phyloP scores from a whole-genome alignment of 2,113 vertebrate genomes.

The Malurus cyaneus region DNA sequence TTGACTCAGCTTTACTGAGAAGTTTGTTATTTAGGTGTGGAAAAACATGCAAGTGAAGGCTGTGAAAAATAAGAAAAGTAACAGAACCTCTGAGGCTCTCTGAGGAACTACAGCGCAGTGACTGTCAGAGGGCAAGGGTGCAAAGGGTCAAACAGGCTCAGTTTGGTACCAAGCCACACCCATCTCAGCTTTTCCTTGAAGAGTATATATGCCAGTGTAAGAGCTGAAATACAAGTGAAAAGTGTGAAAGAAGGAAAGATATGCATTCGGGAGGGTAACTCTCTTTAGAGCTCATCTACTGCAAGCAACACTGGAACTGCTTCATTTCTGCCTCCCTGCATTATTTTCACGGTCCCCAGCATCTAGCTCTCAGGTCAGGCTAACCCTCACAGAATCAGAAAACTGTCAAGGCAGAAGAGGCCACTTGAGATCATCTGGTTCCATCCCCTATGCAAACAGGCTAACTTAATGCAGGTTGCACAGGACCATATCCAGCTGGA shows the following conservation, averaged over 20 bases:
- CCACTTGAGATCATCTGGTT: not conserved
- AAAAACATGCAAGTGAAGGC: not conserved
- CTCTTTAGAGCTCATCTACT: not conserved
- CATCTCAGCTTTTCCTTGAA: not conserved
- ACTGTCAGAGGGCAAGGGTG: rapidly evolving
- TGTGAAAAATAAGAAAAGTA: not conserved
- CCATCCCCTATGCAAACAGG: not conserved
- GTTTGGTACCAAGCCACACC: not conserved
- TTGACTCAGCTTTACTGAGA: not conserved
- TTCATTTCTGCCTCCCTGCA: not conserved
- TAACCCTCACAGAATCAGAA: not conserved
- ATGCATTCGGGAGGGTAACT: not conserved
- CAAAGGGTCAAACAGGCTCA: not conserved
- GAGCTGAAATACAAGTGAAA: not conserved
- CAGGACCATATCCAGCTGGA: not conserved
- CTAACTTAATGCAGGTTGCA: not conserved
- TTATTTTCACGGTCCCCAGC: not conserved
- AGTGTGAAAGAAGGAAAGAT: not conserved
- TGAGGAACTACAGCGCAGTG: not conserved
- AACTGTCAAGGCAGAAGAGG: not conserved
- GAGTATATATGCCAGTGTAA: not conserved
- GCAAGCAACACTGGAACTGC: not conserved
- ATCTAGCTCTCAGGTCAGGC: not conserved
- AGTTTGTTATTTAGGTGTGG: not conserved
- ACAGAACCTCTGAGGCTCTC: not conserved